Percentiles rank a stretch among this genome's conserved stretches.
Evolutionary conservation across 2,113 vertebrate genomes (phyloP).

Genomic region (Illadopsis cleaveri): DNA sequence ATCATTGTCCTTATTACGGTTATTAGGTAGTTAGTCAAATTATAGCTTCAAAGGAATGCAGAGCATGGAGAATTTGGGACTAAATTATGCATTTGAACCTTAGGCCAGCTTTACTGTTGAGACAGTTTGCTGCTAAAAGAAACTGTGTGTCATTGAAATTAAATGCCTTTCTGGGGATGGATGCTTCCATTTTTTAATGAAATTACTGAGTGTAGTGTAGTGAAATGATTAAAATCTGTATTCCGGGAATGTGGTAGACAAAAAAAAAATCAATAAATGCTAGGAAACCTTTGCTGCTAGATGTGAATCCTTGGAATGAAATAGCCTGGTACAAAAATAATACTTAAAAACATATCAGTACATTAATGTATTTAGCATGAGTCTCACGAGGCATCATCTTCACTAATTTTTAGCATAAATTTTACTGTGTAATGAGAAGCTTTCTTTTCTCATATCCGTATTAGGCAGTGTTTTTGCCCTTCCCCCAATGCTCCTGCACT

Average conservation of each 20-base stretch:
- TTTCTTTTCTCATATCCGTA: constrained; percentile 81
- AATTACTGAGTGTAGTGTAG: constrained; percentile 87
- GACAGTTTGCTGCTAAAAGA: constrained; percentile 87
- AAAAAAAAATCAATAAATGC: constrained; percentile 87
- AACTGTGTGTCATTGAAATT: constrained; percentile 94
- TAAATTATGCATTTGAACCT: constrained; percentile 93
- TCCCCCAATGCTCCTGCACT: constrained; percentile 86
- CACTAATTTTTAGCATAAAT: constrained; percentile 89
- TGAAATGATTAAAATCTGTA: constrained; percentile 97
- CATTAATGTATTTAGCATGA: constrained; percentile 89
- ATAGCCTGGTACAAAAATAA: constrained; percentile 87
- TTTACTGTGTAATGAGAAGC: constrained; percentile 90
- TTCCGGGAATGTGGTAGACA: constrained; percentile 86
- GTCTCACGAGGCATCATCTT: constrained; percentile 84
- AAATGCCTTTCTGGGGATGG: constrained; percentile 93
- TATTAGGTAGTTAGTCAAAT: constrained; percentile 92
- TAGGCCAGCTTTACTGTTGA: constrained; percentile 89
- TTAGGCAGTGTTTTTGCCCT: constrained; percentile 86
- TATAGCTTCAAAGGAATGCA: constrained; percentile 89
- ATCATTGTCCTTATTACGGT: constrained; percentile 92
- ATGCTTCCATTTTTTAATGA: constrained; percentile 95
- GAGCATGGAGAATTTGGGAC: constrained; percentile 86
- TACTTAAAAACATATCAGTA: constrained; percentile 88
- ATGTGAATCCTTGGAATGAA: constrained; percentile 78
- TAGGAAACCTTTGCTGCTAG: constrained; percentile 82